Percentiles rank a stretch among this genome's conserved stretches.
Conservation (phyloP, 1,140 invertebrate species). For the Oedothorax gibbosus region DNA sequence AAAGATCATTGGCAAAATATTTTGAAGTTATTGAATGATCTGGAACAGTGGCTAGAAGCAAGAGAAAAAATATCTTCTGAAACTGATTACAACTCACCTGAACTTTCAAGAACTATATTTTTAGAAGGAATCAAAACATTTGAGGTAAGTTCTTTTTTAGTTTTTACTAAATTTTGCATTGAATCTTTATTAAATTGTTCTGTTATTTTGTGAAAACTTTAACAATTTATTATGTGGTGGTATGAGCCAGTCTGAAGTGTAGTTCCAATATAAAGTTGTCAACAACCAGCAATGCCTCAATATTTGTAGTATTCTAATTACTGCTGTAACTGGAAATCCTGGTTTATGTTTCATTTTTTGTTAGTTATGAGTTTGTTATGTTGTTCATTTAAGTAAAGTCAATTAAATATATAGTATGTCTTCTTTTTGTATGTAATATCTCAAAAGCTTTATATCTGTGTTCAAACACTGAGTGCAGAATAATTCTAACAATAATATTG, state of each 20-base stretch:
- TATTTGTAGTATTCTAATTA: neutral
- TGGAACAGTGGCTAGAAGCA: slow-evolving; percentile 19
- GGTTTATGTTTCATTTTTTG: no score
- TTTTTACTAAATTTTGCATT: neutral
- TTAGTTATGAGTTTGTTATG: no score
- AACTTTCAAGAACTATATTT: slow-evolving; percentile 36
- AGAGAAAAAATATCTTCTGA: slow-evolving; percentile 10
- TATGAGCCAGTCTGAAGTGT: neutral
- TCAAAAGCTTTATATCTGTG: no score
- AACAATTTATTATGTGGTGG: neutral
- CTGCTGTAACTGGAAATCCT: no score
- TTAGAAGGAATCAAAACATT: slow-evolving; percentile 44
- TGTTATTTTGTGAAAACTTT: neutral
- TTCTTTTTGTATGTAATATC: no score
- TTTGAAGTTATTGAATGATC: slow-evolving; percentile 2
- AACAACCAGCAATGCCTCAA: neutral
- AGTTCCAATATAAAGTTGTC: neutral
- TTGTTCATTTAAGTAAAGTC: no score
- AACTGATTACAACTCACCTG: slow-evolving; percentile 8
- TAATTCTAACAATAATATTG: no score
- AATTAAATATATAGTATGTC: no score
- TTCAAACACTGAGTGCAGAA: no score
- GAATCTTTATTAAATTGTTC: neutral
- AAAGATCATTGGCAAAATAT: slow-evolving; percentile 21
- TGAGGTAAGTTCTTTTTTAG: slow-evolving; percentile 16